phyloP scores from a whole-genome alignment of 1,140 invertebrate genomes.

The Calephelis virginiensis region DNA sequence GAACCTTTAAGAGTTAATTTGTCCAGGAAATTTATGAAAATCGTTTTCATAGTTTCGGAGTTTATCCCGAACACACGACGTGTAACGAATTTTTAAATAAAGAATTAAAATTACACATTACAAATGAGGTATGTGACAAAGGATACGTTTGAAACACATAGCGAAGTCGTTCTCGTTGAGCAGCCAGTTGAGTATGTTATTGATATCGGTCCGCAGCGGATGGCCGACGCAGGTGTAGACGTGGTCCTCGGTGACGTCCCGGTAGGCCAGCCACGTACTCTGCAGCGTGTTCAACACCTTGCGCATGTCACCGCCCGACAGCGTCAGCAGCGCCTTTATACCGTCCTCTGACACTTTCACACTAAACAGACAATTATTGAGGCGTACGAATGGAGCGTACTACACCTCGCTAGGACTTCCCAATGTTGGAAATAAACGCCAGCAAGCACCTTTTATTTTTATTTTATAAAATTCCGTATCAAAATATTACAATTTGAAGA shows the following conservation, averaged over 20 bases:
- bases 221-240: conserved; percentile 98
- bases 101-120: too few species aligned
- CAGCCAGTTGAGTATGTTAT: conserved; percentile 92
- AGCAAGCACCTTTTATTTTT: too few species aligned
- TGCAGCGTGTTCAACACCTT: conserved; percentile 97
- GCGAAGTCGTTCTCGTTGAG: conserved; percentile 91
- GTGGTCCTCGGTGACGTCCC: conserved; percentile 92
- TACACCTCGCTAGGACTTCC: neutral
- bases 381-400: too few species aligned
- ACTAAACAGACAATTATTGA: conserved; percentile 69
- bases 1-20: too few species aligned
- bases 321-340: conserved; percentile 91
- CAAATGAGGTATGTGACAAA: conserved; percentile 46
- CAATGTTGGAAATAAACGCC: too few species aligned
- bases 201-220: conserved; percentile 93
- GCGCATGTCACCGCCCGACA: conserved; percentile 98
- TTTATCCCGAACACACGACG: too few species aligned
- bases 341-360: conserved; percentile 94
- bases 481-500: too few species aligned
- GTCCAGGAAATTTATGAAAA: too few species aligned
- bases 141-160: conserved; percentile 90
- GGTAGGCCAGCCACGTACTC: conserved; percentile 93
- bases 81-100: too few species aligned
- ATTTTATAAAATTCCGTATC: too few species aligned
- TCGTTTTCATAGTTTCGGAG: too few species aligned